A percentile compares a stretch with the other conserved stretches of the same genome.
These are phyloP conservation scores for Endotricha flammealis DNA, from an alignment of 2,888 invertebrate species.

Conservation along the genomic window DNA sequence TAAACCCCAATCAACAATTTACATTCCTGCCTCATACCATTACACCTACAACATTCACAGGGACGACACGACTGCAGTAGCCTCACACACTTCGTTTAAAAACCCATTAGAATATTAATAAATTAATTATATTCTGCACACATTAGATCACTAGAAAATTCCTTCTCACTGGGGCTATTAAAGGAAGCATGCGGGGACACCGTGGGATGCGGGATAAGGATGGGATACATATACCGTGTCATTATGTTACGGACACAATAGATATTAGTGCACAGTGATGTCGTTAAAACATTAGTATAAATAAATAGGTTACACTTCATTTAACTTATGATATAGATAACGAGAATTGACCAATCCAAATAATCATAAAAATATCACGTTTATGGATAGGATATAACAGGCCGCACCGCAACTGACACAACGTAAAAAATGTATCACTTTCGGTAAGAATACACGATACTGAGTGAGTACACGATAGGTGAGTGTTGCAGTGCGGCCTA, in stretches of 20 bases:
- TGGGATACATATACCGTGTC: constrained; percentile 19
- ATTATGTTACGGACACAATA: background rate
- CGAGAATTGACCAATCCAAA: background rate
- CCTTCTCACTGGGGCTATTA: constrained; percentile 61
- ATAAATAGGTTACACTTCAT: background rate
- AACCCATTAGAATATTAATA: constrained; percentile 59
- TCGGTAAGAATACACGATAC: too few relatives aligned
- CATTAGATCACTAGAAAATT: constrained; percentile 56
- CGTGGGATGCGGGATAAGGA: constrained; percentile 33
- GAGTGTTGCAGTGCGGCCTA: too few relatives aligned
- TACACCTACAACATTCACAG: constrained; percentile 26
- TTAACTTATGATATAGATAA: background rate
- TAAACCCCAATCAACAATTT: constrained; percentile 70
- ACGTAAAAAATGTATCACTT: too few relatives aligned
- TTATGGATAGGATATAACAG: too few relatives aligned
- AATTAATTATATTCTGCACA: constrained; percentile 72
- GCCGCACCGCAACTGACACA: too few relatives aligned
- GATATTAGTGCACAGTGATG: constrained; percentile 9
- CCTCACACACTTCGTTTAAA: constrained; percentile 75
- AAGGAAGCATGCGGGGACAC: constrained; percentile 75
- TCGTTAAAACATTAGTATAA: background rate
- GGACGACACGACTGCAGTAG: constrained; percentile 34
- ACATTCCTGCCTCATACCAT: constrained; percentile 45
- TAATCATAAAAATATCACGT: too few relatives aligned
- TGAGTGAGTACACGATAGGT: too few relatives aligned